Conservation (phyloP, 2,888 invertebrate species). For the Trachelus iudaicus region DNA sequence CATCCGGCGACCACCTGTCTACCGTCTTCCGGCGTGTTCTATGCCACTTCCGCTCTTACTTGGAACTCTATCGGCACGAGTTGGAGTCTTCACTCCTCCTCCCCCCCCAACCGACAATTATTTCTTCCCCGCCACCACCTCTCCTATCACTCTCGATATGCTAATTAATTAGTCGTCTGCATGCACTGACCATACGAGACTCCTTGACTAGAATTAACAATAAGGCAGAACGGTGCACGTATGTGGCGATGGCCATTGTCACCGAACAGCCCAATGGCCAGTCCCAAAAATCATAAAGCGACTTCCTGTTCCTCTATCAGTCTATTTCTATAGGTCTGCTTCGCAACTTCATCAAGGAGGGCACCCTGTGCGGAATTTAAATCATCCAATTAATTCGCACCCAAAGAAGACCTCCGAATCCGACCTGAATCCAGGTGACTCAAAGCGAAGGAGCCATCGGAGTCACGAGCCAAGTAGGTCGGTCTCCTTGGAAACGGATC, state of each 20-base stretch:
- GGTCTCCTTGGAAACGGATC: slow-evolving; percentile 43
- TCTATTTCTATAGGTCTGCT: no score
- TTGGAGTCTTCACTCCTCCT: not conserved
- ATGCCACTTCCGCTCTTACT: slow-evolving; percentile 58
- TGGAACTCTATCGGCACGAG: slow-evolving; percentile 40
- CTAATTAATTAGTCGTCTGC: slow-evolving; percentile 6
- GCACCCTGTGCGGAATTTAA: no score
- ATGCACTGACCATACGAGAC: not conserved
- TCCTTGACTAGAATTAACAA: not conserved
- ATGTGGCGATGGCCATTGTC: no score
- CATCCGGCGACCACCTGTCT: slow-evolving; percentile 61
- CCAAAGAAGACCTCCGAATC: no score
- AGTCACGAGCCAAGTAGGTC: slow-evolving; percentile 27
- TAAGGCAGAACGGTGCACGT: not conserved
- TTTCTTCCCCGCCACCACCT: not conserved
- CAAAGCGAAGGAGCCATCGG: not conserved
- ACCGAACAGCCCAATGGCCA: no score
- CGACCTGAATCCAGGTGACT: no score
- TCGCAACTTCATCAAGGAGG: no score
- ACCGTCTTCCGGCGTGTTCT: slow-evolving; percentile 51
- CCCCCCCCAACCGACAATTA: not conserved
- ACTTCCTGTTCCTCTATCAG: no score
- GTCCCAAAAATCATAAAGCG: no score
- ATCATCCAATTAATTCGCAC: no score
- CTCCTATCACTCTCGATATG: not conserved